Evolutionary conservation across 2,797 vertebrate species (phyloP), one percentile per base, ranked within the genome.

Genomic region (Bufotes viridis): DNA sequence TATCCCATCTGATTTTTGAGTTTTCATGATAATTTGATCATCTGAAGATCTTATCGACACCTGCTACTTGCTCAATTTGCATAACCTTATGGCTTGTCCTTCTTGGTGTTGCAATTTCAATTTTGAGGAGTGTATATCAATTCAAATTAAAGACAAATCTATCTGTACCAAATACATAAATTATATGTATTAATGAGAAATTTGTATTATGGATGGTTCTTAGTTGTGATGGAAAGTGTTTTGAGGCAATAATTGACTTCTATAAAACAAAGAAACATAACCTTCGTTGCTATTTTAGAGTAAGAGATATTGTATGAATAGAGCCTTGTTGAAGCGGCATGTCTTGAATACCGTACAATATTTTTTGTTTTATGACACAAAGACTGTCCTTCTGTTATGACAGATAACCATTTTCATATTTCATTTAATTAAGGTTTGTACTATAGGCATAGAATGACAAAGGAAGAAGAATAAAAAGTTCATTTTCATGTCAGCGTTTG

Each of bases 341-440:
- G n/a, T 65, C 65, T 74, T 80, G 57, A 80, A 84, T 84, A 29
- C 82, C 10, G 61, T 58, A 72, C 51, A 61, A 61, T 80, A 22
- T 80, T 63, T 88, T 67, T 87, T 84, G 75, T 88, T 88, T 69
- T 7, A n/a, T 55, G 29, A 74, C 76, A 88, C 82, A 88, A 88
- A 85, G 78, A 14, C 67, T 81, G 87, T 60, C 78, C 87, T 88
- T 88, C 87, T 88, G 67, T 42, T 80, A 53, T 80, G 24, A 74
- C 81, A 88, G 76, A 80, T 85, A 55, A 88, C 76, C 82, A 58
- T 88, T 88, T 85, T 58, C 58, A 74, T 85, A 75, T 88, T 88
- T 85, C 78, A 88, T 49, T 69, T 74, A 75, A 88, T 88, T 85
- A 85, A 81, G 78, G 22, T 65, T 88, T 85, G 58, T 69, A 18